phyloP scores from a whole-genome alignment of 2,797 vertebrate genomes.

The Mus minutoides region DNA sequence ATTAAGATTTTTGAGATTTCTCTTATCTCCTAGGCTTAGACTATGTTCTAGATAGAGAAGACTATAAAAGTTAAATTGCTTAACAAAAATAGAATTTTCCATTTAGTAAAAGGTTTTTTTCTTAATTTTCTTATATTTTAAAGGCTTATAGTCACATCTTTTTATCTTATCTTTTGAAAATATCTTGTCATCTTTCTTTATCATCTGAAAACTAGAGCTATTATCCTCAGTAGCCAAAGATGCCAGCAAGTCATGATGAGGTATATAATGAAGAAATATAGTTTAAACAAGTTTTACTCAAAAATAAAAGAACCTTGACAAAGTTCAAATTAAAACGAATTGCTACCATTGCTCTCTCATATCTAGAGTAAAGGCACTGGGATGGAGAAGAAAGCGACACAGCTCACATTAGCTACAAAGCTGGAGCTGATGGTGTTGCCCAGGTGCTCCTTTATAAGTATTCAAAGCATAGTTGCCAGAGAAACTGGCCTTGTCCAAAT shows the following conservation, averaged over 20 bases:
- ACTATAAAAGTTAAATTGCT: background rate
- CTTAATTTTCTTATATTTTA: background rate
- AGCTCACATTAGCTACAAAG: slow-evolving; percentile 11
- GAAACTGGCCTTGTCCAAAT: slow-evolving; percentile 37
- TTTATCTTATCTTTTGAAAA: slow-evolving; percentile 43
- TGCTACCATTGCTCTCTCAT: background rate
- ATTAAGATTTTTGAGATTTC: background rate
- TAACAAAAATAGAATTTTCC: background rate
- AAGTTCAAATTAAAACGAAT: slow-evolving; percentile 5
- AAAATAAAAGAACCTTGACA: background rate
- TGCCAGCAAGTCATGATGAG: slow-evolving; percentile 22
- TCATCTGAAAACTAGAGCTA: slow-evolving; percentile 47
- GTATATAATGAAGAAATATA: slow-evolving; percentile 64
- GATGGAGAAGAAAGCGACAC: slow-evolving; percentile 17
- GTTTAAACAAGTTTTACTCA: background rate
- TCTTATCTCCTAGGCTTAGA: background rate
- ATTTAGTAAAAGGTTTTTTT: background rate
- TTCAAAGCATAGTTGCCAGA: background rate
- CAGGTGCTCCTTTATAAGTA: background rate
- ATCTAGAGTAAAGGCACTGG: background rate
- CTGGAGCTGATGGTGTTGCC: background rate
- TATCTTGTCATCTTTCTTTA: slow-evolving; percentile 36
- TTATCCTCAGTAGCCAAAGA: slow-evolving; percentile 47
- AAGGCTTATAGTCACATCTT: background rate
- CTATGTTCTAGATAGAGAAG: background rate